Conservation (phyloP, 1,140 invertebrate species). For the Palaemon carinicauda region DNA sequence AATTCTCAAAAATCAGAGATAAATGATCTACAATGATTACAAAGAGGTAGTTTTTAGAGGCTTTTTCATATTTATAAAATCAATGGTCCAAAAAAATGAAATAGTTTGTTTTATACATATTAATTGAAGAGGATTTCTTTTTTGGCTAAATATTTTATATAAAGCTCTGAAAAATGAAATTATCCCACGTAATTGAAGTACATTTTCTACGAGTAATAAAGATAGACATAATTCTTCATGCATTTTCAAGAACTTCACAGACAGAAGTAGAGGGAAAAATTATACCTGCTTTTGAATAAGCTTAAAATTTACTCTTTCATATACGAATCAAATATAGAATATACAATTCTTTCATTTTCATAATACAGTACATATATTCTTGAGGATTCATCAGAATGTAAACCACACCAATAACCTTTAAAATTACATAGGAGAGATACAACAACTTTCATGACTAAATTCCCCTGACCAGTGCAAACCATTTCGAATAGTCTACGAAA, state of each 20-base stretch:
- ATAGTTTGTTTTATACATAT: too few species aligned
- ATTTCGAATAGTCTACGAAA: background rate
- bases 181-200: background rate
- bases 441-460: background rate
- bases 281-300: too few species aligned
- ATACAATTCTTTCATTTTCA: background rate
- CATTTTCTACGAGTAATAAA: background rate
- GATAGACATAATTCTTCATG: background rate
- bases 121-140: too few species aligned
- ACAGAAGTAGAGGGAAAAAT: too few species aligned
- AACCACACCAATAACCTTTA: constrained; percentile 1
- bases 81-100: too few species aligned
- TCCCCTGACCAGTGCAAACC: background rate
- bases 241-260: too few species aligned
- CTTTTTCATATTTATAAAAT: too few species aligned
- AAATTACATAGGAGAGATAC: background rate
- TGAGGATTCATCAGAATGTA: background rate
- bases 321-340: background rate
- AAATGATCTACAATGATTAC: too few species aligned
- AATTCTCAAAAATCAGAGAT: too few species aligned
- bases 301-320: background rate
- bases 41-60: too few species aligned
- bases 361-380: background rate
- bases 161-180: too few species aligned
- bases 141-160: too few species aligned